Base-by-base conservation (phyloP, 2,113 vertebrate species). In the Hippocampus abdominalis region DNA sequence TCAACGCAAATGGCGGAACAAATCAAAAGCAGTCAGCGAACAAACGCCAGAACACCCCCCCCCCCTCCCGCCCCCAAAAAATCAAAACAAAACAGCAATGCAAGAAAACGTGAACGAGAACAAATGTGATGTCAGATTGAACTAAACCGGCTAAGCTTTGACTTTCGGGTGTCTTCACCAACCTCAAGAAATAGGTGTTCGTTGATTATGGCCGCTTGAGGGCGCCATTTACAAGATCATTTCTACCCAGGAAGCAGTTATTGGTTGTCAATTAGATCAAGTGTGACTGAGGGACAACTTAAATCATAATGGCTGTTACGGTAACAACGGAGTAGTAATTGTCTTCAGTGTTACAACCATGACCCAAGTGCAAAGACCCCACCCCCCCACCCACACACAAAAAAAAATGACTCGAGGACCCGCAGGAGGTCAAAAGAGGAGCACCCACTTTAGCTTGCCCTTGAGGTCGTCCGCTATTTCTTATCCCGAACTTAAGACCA, bases 361-460 rank as follows among this genome's bases (percentile, higher is more conserved):
- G 10, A 6, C 32, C 15, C 53, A 40, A 61, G 40, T 57, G 27
- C 64, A 53, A 53, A 56, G 10, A 25, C 46, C 46, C 46, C 15
- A 2, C 3, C 8, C 40, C 40, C 40, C 40, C 42, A 2, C n/a
- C n/a, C n/a, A n/a, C n/a, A n/a, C n/a, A n/a, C n/a, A n/a, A n/a
- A n/a, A 18, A 16, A 51, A 21, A 21, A 51, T 8, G 6, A 51
- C 18, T 51, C 20, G 2, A 66, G 29, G 36, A 66, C 59, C 4
- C 25, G 10, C 12, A 13, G 25, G 20, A 39, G 81, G 78, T 81
- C 12, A 63, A 36, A 42, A 82, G 81, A 78, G 75, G 73, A 82
- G 77, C 73, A 69, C 49, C 94, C 95, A 97, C 94, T 96, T 95
- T 95, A 94, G 93, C 92, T 89, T 93, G 95, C 94, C 96, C 96